These are phyloP conservation scores for Eucera pruinosa DNA, from an alignment of 2,888 invertebrate species.

Conservation along the genomic window DNA sequence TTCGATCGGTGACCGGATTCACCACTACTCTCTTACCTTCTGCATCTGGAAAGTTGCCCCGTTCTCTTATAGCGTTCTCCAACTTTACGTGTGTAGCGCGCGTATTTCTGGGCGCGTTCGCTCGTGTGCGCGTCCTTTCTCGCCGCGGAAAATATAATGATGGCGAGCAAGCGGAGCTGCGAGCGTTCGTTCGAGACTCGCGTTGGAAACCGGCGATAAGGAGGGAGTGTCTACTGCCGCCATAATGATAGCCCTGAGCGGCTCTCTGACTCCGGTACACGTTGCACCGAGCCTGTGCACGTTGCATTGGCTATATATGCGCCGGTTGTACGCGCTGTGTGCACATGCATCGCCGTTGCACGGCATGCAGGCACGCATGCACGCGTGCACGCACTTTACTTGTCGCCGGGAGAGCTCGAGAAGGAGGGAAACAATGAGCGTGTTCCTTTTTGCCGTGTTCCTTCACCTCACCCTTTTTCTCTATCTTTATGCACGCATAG, in stretches of 20 bases:
- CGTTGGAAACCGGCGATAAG: conserved; percentile 83
- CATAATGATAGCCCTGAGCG: conserved; percentile 83
- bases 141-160: conserved; percentile 82
- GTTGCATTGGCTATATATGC: conserved; percentile 39
- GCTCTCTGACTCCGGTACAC: conserved; percentile 77
- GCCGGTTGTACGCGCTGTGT: conserved; percentile 45
- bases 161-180: conserved; percentile 76
- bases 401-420: conserved; percentile 51
- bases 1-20: conserved; percentile 35
- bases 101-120: conserved; percentile 46
- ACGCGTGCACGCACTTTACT: conserved; percentile 65
- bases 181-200: conserved; percentile 70
- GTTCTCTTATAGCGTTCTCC: too few relatives aligned
- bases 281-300: conserved; percentile 62
- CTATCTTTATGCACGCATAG: conserved; percentile 52
- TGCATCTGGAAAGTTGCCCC: conserved; percentile 24
- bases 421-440: conserved; percentile 55
- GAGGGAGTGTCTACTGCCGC: conserved; percentile 84
- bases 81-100: conserved; percentile 21
- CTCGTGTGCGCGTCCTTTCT: conserved; percentile 73
- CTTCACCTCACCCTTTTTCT: conserved; percentile 36
- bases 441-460: conserved; percentile 31
- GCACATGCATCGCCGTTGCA: conserved; percentile 53
- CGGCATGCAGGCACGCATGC: conserved; percentile 52
- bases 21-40: neutral